Conservation (phyloP, 2,113 vertebrate genomes). For the Phycodurus eques region DNA sequence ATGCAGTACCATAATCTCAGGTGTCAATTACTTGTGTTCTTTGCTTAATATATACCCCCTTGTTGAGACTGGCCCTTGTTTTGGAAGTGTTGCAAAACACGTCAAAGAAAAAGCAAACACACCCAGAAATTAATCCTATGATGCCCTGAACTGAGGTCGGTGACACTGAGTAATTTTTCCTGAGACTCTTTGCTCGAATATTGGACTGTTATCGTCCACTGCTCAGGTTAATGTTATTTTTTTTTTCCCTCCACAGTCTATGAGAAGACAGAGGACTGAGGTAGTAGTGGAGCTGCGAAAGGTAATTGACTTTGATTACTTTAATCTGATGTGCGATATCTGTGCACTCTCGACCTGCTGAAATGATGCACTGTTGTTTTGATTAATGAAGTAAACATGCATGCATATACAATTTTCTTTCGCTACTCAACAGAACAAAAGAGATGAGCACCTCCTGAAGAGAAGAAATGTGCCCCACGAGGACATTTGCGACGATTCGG, state of each 20-base stretch:
- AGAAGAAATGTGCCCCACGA: constrained; percentile 96
- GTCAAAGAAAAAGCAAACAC: neutral
- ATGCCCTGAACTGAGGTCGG: neutral
- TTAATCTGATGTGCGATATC: neutral
- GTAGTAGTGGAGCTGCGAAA: constrained; percentile 97
- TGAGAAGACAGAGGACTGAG: constrained; percentile 98
- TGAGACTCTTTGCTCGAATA: neutral
- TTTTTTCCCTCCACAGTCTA: constrained; percentile 77
- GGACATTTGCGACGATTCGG: constrained; percentile 94
- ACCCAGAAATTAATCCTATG: neutral
- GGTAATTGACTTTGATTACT: constrained; percentile 69
- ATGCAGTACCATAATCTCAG: no score
- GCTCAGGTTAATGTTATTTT: neutral
- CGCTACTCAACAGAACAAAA: constrained; percentile 82
- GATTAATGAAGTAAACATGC: neutral
- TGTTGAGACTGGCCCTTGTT: neutral
- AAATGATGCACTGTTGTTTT: neutral
- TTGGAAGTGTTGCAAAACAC: neutral
- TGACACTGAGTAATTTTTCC: neutral
- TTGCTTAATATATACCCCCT: neutral
- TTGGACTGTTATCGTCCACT: neutral
- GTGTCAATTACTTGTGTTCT: no score
- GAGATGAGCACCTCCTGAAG: constrained; percentile 97
- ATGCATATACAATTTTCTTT: neutral
- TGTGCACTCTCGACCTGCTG: neutral